These are phyloP conservation scores for Galeopsomyia nigrocyanea DNA, from an alignment of 2,888 invertebrate genomes.

Conservation along the genomic window DNA sequence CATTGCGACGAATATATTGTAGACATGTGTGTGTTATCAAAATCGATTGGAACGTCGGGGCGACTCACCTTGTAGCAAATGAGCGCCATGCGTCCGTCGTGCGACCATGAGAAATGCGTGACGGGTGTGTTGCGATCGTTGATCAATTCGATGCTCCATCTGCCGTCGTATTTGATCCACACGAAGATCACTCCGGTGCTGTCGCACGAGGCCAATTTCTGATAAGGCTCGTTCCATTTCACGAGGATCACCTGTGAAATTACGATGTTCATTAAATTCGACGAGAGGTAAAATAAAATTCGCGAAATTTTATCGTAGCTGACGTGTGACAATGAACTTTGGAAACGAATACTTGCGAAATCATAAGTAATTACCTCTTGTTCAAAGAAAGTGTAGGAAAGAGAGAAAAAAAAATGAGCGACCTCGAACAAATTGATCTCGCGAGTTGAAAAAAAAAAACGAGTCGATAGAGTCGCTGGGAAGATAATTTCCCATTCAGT, in stretches of 20 bases:
- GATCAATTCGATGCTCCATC: slow-evolving; percentile 99
- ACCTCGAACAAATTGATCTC: not conserved
- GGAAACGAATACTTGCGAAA: too few species aligned
- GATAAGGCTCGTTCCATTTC: slow-evolving; percentile 98
- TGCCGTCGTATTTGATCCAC: slow-evolving; percentile 99
- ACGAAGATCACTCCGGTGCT: slow-evolving; percentile 98
- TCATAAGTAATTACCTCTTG: too few species aligned
- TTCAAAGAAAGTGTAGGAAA: not conserved
- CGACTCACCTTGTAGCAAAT: slow-evolving; percentile 91
- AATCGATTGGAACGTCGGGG: too few species aligned
- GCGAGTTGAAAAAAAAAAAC: too few species aligned
- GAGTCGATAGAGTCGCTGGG: too few species aligned
- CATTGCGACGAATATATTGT: too few species aligned
- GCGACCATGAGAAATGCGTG: slow-evolving; percentile 98
- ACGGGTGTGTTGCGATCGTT: slow-evolving; percentile 98
- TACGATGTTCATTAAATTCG: too few species aligned
- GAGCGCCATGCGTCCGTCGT: slow-evolving; percentile 97
- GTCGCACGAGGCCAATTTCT: slow-evolving; percentile 97
- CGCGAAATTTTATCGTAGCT: too few species aligned
- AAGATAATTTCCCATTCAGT: too few species aligned
- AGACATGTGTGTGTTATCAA: too few species aligned
- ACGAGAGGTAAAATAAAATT: too few species aligned
- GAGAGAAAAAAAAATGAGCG: not conserved
- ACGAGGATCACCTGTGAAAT: slow-evolving; percentile 86
- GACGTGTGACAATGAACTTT: too few species aligned